Evolutionary conservation across 2,888 invertebrate genomes (phyloP).

Genomic region (Meiosimyza platycephala): DNA sequence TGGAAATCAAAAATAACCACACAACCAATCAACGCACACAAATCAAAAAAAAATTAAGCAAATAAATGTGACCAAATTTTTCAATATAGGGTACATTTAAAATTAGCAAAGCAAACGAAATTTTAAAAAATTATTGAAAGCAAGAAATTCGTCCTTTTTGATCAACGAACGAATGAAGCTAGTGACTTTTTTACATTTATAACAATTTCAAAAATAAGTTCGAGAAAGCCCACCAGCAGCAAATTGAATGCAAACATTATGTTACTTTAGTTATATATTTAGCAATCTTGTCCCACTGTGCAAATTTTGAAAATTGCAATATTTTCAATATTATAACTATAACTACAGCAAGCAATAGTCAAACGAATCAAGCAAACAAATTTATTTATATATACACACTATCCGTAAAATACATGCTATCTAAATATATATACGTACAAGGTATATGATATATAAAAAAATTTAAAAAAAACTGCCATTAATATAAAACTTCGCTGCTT

Average conservation of each 20-base stretch:
- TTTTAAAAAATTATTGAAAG: slow-evolving; percentile 34
- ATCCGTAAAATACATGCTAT: not conserved
- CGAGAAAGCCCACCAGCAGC: no score
- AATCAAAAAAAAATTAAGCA: slow-evolving; percentile 31
- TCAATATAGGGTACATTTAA: not conserved
- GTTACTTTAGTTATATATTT: no score
- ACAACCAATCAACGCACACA: slow-evolving; percentile 45
- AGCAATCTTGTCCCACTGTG: no score
- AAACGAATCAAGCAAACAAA: slow-evolving; percentile 31
- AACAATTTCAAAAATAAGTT: slow-evolving; percentile 22
- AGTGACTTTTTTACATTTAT: slow-evolving; percentile 41
- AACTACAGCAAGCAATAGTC: not conserved
- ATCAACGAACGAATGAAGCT: slow-evolving; percentile 34
- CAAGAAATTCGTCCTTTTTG: slow-evolving; percentile 39
- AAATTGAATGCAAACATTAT: no score
- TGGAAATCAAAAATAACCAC: slow-evolving; percentile 43
- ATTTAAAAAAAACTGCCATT: slow-evolving; percentile 34
- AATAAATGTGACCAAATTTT: slow-evolving; percentile 41
- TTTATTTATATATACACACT: slow-evolving; percentile 13
- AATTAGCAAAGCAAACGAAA: not conserved
- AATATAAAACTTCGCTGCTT: slow-evolving; percentile 41
- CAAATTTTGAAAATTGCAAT: no score
- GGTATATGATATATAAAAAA: slow-evolving; percentile 40
- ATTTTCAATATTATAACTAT: no score
- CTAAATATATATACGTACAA: slow-evolving; percentile 17